These are phyloP conservation scores for Magallana nippona DNA, from an alignment of 2,888 invertebrate genomes.

Conservation along the genomic window DNA sequence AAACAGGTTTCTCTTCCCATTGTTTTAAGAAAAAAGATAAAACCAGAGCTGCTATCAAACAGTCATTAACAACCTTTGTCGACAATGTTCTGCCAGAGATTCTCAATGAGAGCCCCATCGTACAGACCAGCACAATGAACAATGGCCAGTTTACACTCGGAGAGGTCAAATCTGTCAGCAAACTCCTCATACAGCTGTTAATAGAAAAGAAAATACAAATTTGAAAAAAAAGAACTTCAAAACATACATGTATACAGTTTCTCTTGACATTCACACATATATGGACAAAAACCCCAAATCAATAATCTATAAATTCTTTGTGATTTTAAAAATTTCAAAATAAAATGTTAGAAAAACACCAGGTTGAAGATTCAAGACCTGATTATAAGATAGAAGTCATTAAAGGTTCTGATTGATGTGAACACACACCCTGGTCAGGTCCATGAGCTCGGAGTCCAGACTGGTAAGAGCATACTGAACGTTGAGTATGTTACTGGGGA, in stretches of 20 bases:
- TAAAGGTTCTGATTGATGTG: too few species aligned
- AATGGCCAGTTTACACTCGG: constrained; percentile 96
- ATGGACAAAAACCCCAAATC: too few species aligned
- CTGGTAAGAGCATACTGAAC: constrained; percentile 84
- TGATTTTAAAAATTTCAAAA: too few species aligned
- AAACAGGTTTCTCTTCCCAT: too few species aligned
- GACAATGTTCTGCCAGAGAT: constrained; percentile 93
- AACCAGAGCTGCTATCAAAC: background rate
- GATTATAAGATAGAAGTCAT: too few species aligned
- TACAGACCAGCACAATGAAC: constrained; percentile 96
- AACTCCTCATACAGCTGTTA: constrained; percentile 91
- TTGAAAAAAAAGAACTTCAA: background rate
- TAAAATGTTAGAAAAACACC: too few species aligned
- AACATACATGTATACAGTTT: background rate
- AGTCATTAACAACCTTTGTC: constrained; percentile 77
- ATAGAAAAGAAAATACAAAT: constrained; percentile 19
- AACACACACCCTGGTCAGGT: constrained; percentile 88
- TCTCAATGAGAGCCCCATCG: constrained; percentile 92
- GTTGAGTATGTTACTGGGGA: constrained; percentile 65
- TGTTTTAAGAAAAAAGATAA: background rate
- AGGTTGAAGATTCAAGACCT: too few species aligned
- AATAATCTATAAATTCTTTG: too few species aligned
- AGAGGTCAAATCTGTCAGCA: constrained; percentile 92
- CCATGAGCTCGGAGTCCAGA: constrained; percentile 90
- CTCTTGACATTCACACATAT: too few species aligned